Base-by-base conservation (phyloP, 2,797 vertebrate genomes). In the Necrosyrtes monachus region DNA sequence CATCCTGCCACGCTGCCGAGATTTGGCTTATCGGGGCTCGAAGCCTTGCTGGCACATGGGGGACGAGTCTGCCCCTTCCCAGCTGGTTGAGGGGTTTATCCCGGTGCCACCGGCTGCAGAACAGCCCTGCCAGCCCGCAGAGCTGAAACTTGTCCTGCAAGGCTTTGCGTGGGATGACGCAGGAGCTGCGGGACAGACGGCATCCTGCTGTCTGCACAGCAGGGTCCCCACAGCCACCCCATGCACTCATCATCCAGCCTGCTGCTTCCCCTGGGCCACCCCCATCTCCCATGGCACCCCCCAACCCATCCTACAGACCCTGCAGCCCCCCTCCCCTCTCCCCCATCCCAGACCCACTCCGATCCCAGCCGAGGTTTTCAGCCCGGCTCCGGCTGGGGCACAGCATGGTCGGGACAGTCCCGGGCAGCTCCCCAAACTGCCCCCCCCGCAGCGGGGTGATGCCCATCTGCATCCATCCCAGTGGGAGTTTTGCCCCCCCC, bases 1-100 rank as follows among this genome's bases (percentile, higher is more conserved):
- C 12, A 12, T 19, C n/a, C 45, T 3, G 7, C 62, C 2, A 4
- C 3, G 6, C 50, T 4, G 2, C 15, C 59, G 18, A 5, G 46
- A 23, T 17, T 8, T 6, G 9, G 41, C 33, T 12, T 30, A 15
- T 19, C 3, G 1, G 19, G 50, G 48, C 39, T 64, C 13, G 19
- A 25, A 63, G 10, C 15, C 51, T 28, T 18, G 27, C 7, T 8
- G 37, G 50, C 51, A 9, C 20, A 4, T 3, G 48, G 11, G 18
- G 25, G 24, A 4, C 4, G 10, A 54, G 16, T 4, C 51, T 11
- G 31, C 15, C 41, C 62, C 62, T 65, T 79, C 62, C 62, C 12
- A 11, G 33, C 39, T 45, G 60, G 62, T 25, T 4, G 7, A 37
- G 51, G 77, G 51, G 25, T 33, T 24, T 23, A 24, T 35, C 25